A percentile compares a stretch with the other conserved stretches of the same genome.
phyloP scores from a whole-genome alignment of 1,140 invertebrate genomes.

The Panulirus ornatus region DNA sequence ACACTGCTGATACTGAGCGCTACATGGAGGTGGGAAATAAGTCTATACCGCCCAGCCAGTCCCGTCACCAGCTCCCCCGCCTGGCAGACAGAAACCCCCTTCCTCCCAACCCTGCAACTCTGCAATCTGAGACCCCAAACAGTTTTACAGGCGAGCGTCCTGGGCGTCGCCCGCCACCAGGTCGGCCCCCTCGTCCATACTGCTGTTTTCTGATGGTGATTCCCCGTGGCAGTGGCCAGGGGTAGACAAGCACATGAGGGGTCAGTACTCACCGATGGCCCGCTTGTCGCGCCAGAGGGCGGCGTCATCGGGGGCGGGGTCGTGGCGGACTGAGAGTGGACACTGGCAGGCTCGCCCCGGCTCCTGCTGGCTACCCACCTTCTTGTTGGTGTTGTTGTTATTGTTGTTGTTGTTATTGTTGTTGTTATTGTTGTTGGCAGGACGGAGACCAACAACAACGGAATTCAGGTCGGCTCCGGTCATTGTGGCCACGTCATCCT shows the following conservation, averaged over 20 bases:
- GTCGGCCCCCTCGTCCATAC: too few relatives aligned
- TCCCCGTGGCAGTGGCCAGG: too few relatives aligned
- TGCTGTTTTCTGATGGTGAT: too few relatives aligned
- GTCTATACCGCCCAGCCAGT: too few relatives aligned
- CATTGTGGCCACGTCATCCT: not conserved
- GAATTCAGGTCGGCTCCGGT: not conserved
- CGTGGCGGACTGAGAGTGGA: too few relatives aligned
- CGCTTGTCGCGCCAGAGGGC: conserved; percentile 6
- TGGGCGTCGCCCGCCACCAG: not conserved
- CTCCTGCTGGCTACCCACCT: not conserved
- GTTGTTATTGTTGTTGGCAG: not conserved
- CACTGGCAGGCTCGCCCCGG: not conserved
- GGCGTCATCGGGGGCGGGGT: not conserved
- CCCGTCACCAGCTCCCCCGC: too few relatives aligned
- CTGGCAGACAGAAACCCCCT: too few relatives aligned
- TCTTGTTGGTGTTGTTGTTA: too few relatives aligned
- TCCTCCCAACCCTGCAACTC: not conserved
- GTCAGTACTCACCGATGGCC: not conserved
- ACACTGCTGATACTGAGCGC: too few relatives aligned
- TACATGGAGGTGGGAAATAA: too few relatives aligned
- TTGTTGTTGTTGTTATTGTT: not conserved
- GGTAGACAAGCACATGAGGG: too few relatives aligned
- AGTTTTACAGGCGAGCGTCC: not conserved
- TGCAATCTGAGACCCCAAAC: not conserved
- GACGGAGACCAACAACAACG: not conserved